phyloP scores from a whole-genome alignment of 2,888 invertebrate genomes.

The Enchytraeus crypticus region DNA sequence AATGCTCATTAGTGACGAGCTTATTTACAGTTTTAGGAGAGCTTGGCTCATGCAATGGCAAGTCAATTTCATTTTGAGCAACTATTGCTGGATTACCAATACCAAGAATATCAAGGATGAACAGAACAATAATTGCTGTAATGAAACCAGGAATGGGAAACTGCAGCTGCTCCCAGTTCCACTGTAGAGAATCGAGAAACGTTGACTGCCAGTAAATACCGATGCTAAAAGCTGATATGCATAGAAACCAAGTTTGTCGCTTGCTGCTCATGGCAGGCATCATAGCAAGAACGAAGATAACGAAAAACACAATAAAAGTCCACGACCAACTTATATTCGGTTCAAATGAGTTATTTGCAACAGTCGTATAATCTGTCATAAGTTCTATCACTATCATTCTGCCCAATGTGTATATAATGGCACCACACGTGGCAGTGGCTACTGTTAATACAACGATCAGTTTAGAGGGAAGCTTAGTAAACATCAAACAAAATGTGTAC shows the following conservation, averaged over 20 bases:
- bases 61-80: not conserved
- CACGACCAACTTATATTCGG: not conserved
- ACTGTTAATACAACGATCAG: conserved; percentile 3
- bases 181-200: conserved; percentile 17
- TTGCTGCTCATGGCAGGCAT: conserved; percentile 7
- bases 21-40: not conserved
- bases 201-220: conserved; percentile 16
- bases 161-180: conserved; percentile 16
- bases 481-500: conserved; percentile 20
- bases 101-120: conserved; percentile 11
- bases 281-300: conserved; percentile 13
- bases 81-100: not conserved
- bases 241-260: conserved; percentile 16
- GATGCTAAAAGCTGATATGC: conserved; percentile 1
- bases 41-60: not conserved
- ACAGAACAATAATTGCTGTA: conserved; percentile 15
- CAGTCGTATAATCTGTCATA: not conserved
- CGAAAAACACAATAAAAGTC: conserved; percentile 7
- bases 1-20: not conserved
- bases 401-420: conserved; percentile 14
- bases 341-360: not conserved
- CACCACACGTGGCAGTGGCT: conserved; percentile 10
- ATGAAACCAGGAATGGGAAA: conserved; percentile 21
- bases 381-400: conserved; percentile 2
- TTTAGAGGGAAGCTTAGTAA: conserved; percentile 15